Conservation (phyloP, 1,140 invertebrate species). For the Drosophila elegans region DNA sequence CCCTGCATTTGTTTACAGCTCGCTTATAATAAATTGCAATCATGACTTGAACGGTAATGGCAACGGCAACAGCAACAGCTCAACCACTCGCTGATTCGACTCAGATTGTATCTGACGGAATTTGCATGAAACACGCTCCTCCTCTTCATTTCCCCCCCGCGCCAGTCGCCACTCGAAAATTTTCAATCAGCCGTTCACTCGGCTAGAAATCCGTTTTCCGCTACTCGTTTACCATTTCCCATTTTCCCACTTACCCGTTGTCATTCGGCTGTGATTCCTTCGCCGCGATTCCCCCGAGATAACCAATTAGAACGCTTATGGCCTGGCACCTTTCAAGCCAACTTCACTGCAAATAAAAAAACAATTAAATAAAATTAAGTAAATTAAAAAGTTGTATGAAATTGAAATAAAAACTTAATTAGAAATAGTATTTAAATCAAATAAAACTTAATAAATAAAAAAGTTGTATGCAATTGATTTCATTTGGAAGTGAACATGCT, state of each 20-base stretch:
- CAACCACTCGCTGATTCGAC: constrained; percentile 30
- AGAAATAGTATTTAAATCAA: too few species aligned
- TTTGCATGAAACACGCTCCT: constrained; percentile 42
- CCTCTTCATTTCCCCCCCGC: background rate
- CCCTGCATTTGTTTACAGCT: constrained; percentile 55
- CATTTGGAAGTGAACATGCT: too few species aligned
- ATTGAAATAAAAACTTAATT: too few species aligned
- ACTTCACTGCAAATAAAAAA: constrained; percentile 16
- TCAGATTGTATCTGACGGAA: constrained; percentile 36
- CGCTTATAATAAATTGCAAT: constrained; percentile 64
- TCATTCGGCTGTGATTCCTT: constrained; percentile 29
- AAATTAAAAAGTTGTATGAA: background rate
- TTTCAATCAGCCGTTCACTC: constrained; percentile 68
- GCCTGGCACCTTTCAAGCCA: constrained; percentile 27
- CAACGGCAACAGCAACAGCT: constrained; percentile 55
- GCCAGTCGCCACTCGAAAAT: constrained; percentile 26
- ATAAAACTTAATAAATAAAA: too few species aligned
- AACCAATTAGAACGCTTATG: constrained; percentile 48
- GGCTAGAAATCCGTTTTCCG: constrained; percentile 78
- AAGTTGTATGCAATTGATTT: too few species aligned
- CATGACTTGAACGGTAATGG: constrained; percentile 55
- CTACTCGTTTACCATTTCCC: constrained; percentile 64
- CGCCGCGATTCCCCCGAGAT: constrained; percentile 24
- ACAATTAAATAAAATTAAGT: background rate
- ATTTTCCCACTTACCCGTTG: constrained; percentile 8